Conservation (phyloP, 2,113 vertebrate species). For the Empidonax traillii region DNA sequence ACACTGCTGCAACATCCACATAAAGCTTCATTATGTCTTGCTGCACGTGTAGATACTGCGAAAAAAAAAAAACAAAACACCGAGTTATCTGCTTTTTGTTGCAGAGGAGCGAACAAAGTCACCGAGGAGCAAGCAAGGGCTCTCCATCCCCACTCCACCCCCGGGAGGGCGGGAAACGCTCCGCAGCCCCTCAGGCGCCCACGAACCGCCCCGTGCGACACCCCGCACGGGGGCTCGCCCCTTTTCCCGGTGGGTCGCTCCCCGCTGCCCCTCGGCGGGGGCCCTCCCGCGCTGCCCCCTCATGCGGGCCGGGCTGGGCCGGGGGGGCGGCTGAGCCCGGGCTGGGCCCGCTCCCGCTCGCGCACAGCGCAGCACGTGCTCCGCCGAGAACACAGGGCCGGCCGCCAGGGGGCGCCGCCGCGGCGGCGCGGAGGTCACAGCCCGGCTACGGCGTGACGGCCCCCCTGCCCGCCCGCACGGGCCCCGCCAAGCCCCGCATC, state of each 20-base stretch:
- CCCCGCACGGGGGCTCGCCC: neutral
- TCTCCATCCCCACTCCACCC: neutral
- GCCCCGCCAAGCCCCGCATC: too few species aligned
- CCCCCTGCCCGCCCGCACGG: too few species aligned
- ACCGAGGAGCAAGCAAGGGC: neutral
- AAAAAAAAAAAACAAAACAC: neutral
- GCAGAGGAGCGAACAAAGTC: neutral
- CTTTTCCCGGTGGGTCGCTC: rapidly evolving
- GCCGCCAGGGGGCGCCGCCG: too few species aligned
- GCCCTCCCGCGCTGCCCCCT: neutral
- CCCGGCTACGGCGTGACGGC: too few species aligned
- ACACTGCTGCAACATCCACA: neutral
- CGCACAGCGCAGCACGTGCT: neutral
- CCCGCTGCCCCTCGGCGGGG: rapidly evolving
- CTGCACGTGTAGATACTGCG: neutral
- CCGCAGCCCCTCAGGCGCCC: neutral
- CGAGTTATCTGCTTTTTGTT: neutral
- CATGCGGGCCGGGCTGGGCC: neutral
- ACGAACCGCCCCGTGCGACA: neutral
- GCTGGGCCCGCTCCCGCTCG: neutral
- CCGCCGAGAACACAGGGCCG: neutral
- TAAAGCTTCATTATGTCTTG: neutral
- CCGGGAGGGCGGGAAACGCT: neutral
- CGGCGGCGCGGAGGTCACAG: too few species aligned
- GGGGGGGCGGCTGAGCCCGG: neutral